phyloP scores from a whole-genome alignment of 2,113 vertebrate genomes.

The Eretmochelys imbricata region DNA sequence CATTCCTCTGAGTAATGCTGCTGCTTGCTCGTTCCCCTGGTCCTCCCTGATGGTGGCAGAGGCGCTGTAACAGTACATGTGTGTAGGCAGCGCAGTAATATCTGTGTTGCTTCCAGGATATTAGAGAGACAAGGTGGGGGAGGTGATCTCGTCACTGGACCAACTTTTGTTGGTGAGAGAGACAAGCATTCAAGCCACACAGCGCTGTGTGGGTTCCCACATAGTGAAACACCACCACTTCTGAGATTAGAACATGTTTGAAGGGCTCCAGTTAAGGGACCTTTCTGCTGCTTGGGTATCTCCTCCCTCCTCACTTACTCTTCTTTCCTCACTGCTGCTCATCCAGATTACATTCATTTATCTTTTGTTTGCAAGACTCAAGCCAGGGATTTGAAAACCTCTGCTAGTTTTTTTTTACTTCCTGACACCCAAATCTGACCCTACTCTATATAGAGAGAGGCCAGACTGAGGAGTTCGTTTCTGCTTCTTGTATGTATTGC shows the following conservation, averaged over 20 bases:
- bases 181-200: no score
- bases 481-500: not conserved
- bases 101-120: not conserved
- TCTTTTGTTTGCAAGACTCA: not conserved
- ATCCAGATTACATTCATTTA: not conserved
- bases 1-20: not conserved
- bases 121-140: no score
- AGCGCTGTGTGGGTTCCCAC: not conserved
- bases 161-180: no score
- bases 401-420: not conserved
- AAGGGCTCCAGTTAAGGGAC: no score
- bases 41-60: not conserved
- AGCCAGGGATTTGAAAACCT: not conserved
- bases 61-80: not conserved
- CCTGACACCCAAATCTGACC: not conserved
- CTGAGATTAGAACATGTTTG: no score
- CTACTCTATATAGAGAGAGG: not conserved
- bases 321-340: not conserved
- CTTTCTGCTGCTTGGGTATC: no score
- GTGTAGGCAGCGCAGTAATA: not conserved
- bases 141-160: no score
- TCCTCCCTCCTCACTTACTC: no score
- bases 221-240: not conserved
- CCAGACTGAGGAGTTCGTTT: not conserved
- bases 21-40: not conserved